Base-by-base conservation (phyloP, 2,113 vertebrate genomes). In the Chionomys nivalis region DNA sequence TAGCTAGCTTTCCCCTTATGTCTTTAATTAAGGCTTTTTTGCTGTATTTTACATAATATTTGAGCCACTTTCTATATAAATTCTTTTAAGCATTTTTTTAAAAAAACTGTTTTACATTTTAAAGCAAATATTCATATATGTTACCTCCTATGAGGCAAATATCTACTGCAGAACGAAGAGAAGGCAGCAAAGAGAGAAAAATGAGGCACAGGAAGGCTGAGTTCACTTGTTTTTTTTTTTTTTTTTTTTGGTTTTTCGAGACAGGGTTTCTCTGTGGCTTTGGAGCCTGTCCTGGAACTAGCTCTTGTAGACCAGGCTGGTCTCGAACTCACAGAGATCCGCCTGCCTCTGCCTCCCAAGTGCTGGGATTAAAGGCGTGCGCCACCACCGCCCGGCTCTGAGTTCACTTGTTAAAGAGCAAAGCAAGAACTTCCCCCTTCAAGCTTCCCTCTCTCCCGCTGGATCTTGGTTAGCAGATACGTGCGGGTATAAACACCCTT, bases 11-110 rank as follows among this genome's bases (percentile, higher is more conserved):
- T 89, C 94, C 93, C 31, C 89, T 79, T 2, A 3, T 42, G 68
- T 88, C 92, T 78, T 47, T 61, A 85, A 7, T 79, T 89, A 65
- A 55, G 47, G 39, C 79, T 55, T 55, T 76, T 87, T 77, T 82
- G 19, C 85, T 92, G 82, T 85, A 70, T 88, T 95, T 96, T 77
- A 47, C 87, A n/a, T 82, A 93, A 81, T 1, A 16, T 77, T 47
- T 47, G 65, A 87, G 44, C 31, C 31, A 87, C 42, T 49, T 49
- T 36, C 79, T 83, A 61, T 42, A 42, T 42, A 83, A 85, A 58
- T 61, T 19, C 72, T 39, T 89, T 95, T 93, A 85, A 65, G 5
- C 33, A 0, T 33, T 33, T 31, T 66, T 36, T 91, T 52, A 44
- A 47, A 85, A 72, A 39, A 70, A 31, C 28, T 94, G 31, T 21